These are phyloP conservation scores for Poeciliopsis gracilis DNA, from an alignment of 2,797 vertebrate genomes.

Conservation along the genomic window DNA sequence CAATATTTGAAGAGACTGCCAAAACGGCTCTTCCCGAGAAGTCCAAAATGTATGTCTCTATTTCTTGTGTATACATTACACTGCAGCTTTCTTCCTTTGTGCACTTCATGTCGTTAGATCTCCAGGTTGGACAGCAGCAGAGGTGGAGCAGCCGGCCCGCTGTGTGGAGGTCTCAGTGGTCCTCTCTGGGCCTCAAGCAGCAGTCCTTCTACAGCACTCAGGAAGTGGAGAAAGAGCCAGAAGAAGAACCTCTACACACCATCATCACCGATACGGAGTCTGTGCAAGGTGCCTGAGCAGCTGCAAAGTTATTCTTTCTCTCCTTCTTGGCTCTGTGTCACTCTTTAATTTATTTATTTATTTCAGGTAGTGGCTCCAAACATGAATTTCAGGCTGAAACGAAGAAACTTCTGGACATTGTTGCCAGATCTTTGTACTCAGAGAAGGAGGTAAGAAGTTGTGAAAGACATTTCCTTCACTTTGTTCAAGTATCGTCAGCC, in stretches of 20 bases:
- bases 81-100: not conserved
- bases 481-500: not conserved
- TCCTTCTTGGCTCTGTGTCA: not conserved
- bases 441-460: conserved; percentile 90
- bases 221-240: conserved; percentile 79
- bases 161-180: conserved; percentile 50
- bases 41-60: not conserved
- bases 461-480: not conserved
- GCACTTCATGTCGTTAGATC: conserved; percentile 25
- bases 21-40: not conserved
- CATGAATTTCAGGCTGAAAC: conserved; percentile 98
- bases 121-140: conserved; percentile 28
- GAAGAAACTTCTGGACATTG: conserved; percentile 95
- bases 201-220: conserved; percentile 85
- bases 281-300: conserved; percentile 82
- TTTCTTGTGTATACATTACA: not conserved
- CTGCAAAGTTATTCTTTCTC: not conserved
- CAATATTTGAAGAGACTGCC: not conserved
- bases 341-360: not conserved
- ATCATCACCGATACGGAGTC: conserved; percentile 89
- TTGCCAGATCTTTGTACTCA: conserved; percentile 94
- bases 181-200: conserved; percentile 34
- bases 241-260: conserved; percentile 86
- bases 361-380: conserved; percentile 85
- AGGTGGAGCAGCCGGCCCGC: conserved; percentile 23